phyloP scores from a whole-genome alignment of 2,797 vertebrate genomes.

The Emydoidea blandingii region DNA sequence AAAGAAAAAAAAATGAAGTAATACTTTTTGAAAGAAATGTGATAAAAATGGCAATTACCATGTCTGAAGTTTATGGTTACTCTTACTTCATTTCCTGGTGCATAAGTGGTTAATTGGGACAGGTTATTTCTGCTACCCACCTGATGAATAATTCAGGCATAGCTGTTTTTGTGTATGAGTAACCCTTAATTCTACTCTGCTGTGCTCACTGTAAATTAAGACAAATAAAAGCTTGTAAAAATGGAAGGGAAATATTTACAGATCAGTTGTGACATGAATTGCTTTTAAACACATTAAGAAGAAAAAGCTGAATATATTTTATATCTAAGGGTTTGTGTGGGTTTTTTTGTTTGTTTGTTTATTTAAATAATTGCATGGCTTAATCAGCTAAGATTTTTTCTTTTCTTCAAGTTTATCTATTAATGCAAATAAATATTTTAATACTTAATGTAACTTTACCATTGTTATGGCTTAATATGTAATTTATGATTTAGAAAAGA shows the following conservation, averaged over 20 bases:
- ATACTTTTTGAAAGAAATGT: background rate
- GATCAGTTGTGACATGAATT: background rate
- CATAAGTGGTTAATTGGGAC: background rate
- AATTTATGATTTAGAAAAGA: constrained; percentile 80
- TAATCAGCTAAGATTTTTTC: background rate
- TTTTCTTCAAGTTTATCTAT: constrained; percentile 6
- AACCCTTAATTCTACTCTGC: background rate
- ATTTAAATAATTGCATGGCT: background rate
- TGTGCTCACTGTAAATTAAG: background rate
- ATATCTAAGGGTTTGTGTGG: background rate
- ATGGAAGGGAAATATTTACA: background rate
- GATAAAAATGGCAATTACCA: background rate
- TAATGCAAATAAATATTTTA: constrained; percentile 7
- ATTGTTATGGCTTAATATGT: constrained; percentile 65
- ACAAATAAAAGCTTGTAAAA: background rate
- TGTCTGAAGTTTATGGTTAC: background rate
- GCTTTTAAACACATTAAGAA: background rate
- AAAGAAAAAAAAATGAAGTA: background rate
- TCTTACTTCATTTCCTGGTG: background rate
- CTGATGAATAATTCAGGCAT: background rate
- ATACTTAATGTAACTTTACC: constrained; percentile 46
- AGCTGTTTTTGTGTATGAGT: no score
- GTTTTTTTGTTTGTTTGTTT: background rate
- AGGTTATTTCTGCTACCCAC: background rate
- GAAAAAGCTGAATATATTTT: background rate